Conservation (phyloP, 2,113 vertebrate species). For the Hyla sarda region DNA sequence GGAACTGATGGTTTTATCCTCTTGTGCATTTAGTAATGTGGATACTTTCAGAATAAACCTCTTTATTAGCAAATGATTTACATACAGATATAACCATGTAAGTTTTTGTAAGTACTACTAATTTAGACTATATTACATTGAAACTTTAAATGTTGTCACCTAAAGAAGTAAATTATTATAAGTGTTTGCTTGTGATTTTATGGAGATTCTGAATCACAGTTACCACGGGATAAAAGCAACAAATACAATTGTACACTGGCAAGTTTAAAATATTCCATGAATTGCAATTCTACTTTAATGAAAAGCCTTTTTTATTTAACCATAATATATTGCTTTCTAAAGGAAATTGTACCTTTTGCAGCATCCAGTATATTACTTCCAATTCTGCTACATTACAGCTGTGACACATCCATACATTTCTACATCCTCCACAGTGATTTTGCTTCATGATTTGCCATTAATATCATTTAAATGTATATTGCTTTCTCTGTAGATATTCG, state of each 20-base stretch:
- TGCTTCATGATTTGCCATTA: conserved; percentile 48
- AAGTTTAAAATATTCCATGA: conserved; percentile 8
- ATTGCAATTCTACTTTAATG: conserved; percentile 45
- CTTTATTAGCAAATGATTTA: no score
- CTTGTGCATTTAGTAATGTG: no score
- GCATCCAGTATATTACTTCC: conserved; percentile 37
- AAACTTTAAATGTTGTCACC: no score
- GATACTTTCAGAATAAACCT: no score
- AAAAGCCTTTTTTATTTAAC: conserved; percentile 42
- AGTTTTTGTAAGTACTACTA: no score
- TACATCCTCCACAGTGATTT: conserved; percentile 46
- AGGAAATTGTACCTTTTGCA: conserved; percentile 41
- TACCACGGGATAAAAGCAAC: background rate
- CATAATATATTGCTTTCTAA: conserved; percentile 48
- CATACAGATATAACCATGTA: no score
- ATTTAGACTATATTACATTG: no score
- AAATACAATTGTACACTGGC: background rate
- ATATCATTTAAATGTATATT: conserved; percentile 59
- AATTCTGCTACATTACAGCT: conserved; percentile 35
- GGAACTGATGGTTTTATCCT: no score
- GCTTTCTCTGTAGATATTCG: conserved; percentile 62
- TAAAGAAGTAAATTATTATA: no score
- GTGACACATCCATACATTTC: conserved; percentile 31
- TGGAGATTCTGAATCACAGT: background rate
- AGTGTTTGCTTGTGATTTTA: background rate